phyloP scores from a whole-genome alignment of 1,140 invertebrate genomes.

The Callitettix versicolor region DNA sequence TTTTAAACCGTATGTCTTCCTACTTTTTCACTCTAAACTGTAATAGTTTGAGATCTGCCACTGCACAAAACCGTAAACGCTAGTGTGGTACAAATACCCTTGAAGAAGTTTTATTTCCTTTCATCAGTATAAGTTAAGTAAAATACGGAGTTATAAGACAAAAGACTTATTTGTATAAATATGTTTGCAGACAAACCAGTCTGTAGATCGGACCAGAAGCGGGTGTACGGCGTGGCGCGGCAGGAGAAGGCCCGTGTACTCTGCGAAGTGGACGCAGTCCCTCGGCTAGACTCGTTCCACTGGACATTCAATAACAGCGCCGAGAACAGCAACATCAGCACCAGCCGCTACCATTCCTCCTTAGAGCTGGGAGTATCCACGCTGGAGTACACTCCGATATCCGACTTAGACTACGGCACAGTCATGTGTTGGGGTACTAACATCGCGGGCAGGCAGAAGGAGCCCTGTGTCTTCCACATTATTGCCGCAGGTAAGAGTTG shows the following conservation, averaged over 20 bases:
- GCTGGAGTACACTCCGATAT: conserved; percentile 66
- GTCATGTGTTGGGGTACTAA: conserved; percentile 57
- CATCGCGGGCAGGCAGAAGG: conserved; percentile 49
- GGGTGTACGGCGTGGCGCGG: conserved; percentile 72
- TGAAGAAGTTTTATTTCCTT: too few relatives aligned
- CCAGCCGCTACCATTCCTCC: conserved; percentile 44
- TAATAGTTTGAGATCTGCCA: too few relatives aligned
- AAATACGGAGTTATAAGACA: too few relatives aligned
- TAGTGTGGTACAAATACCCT: too few relatives aligned
- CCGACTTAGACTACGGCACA: conserved; percentile 62
- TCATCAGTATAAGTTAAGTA: too few relatives aligned
- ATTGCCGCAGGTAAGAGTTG: conserved; percentile 49
- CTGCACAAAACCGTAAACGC: too few relatives aligned
- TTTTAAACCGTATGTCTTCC: too few relatives aligned
- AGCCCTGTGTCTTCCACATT: conserved; percentile 62
- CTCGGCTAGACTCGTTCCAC: conserved; percentile 67
- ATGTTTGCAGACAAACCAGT: conserved; percentile 68
- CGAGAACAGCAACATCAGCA: conserved; percentile 62
- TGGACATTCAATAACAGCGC: conserved; percentile 87
- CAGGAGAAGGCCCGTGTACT: conserved; percentile 67
- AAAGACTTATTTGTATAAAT: too few relatives aligned
- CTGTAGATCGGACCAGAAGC: conserved; percentile 64
- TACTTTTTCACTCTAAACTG: too few relatives aligned
- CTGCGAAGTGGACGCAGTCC: conserved; percentile 79
- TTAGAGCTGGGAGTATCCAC: conserved; percentile 44